A percentile compares a stretch with the other conserved stretches of the same genome.
Conservation (phyloP, 2,888 invertebrate species). For the Polyommatus icarus region DNA sequence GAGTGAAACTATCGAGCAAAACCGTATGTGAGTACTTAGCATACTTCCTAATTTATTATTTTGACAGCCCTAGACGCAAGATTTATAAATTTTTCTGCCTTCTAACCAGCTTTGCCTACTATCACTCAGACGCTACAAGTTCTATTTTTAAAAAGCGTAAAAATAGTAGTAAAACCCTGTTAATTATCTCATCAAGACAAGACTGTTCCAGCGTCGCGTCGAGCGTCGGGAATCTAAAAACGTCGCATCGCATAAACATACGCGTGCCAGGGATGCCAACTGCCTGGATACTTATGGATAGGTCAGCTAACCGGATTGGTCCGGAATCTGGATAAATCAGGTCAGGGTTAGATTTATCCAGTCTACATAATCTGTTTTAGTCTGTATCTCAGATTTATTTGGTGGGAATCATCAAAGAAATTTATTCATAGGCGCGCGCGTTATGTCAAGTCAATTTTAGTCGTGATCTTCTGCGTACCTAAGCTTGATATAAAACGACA, state of each 20-base stretch:
- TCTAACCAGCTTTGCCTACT: not conserved
- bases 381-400: too few relatives aligned
- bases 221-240: not conserved
- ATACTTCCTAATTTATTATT: not conserved
- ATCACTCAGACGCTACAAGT: not conserved
- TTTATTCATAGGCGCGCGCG: too few relatives aligned
- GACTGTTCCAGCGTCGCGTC: not conserved
- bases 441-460: too few relatives aligned
- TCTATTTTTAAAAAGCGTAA: conserved; percentile 5
- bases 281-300: not conserved
- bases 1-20: too few relatives aligned
- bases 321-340: not conserved
- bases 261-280: not conserved
- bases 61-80: not conserved
- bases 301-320: not conserved
- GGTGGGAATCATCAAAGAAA: too few relatives aligned
- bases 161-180: not conserved
- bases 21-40: too few relatives aligned
- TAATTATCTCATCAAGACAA: not conserved
- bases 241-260: conserved; percentile 16
- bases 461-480: too few relatives aligned
- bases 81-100: not conserved
- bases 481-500: too few relatives aligned
- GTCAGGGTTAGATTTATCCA: not conserved
- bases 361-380: not conserved